These are phyloP conservation scores for Carollia perspicillata DNA, from an alignment of 2,113 vertebrate genomes.

Conservation along the genomic window DNA sequence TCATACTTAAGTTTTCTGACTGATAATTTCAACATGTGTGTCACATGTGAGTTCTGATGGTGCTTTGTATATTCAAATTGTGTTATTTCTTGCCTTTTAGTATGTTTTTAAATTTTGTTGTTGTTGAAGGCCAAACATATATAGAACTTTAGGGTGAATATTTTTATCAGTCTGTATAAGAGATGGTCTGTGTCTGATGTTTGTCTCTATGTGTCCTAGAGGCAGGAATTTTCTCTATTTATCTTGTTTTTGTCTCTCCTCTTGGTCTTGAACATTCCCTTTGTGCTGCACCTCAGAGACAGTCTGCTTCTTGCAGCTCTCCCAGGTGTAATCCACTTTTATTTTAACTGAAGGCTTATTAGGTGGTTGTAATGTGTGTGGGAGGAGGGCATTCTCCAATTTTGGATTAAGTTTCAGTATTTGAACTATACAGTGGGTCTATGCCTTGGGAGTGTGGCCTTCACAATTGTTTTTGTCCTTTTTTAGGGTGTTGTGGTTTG, in stretches of 20 bases:
- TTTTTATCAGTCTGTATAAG: not conserved
- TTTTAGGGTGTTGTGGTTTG: not conserved
- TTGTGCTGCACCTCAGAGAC: not conserved
- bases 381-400: not conserved
- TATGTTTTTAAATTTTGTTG: not conserved
- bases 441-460: not conserved
- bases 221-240: not conserved
- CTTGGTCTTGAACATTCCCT: not conserved
- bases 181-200: not conserved
- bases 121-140: not conserved
- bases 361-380: not conserved
- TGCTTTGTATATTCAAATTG: not conserved
- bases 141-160: not conserved
- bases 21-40: not conserved
- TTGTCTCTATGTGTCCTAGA: not conserved
- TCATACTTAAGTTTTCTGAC: not conserved
- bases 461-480: not conserved
- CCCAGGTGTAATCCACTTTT: not conserved
- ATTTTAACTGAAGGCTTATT: not conserved
- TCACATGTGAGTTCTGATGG: not conserved
- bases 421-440: not conserved
- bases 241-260: not conserved
- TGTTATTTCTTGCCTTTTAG: conserved; percentile 18
- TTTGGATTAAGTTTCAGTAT: not conserved
- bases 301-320: not conserved